Evolutionary conservation across 2,797 vertebrate species (phyloP), one percentile per base, ranked within the genome.

Genomic region (Phalanger gymnotis): DNA sequence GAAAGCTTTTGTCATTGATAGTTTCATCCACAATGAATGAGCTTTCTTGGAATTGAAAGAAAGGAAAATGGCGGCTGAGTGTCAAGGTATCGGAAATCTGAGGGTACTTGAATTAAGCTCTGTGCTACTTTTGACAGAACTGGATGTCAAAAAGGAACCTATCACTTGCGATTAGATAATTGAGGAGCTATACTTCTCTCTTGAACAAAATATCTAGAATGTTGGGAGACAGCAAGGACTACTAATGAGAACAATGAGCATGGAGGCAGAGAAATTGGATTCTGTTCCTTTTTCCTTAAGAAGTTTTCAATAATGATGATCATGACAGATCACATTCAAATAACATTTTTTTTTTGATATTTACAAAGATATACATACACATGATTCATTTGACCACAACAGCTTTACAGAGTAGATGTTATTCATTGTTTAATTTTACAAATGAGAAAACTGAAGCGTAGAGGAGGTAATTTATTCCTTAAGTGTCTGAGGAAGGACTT

Each of bases 51-150:
- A 91, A 13, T 25, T 91, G 31, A 31, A 96, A 53, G 13, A 90
- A 19, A 2, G 19, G 81, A 95, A 54, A 87, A 92, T 90, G 34
- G 34, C 58, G 27, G 54, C 56, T 94, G 54, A 16, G 3, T 28
- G 53, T 14, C 9, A 56, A 54, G 1, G 53, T 92, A 94, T 92
- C 81, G 0, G 9, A 66, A 73, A 93, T 94, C 6, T 5, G 54
- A 25, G 52, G 95, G 9, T 31, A n/a, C 94, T 98, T 96, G 51
- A 96, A 73, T 11, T 96, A 95, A 58, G 25, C 92, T 7, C 0
- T 1, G 0, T 90, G 10, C 40, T 51, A 2, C 73, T 87, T 87
- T 87, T 87, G 73, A 87, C 40, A 93, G 91, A 34, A 91, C 93
- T 25, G 81, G 9, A 34, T n/a, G 2, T 11, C 12, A 73, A 54